Conservation (phyloP, 30 jellyfish, hydroid and myxozoan genomes). For the Hydractinia symbiolongicarpus region DNA sequence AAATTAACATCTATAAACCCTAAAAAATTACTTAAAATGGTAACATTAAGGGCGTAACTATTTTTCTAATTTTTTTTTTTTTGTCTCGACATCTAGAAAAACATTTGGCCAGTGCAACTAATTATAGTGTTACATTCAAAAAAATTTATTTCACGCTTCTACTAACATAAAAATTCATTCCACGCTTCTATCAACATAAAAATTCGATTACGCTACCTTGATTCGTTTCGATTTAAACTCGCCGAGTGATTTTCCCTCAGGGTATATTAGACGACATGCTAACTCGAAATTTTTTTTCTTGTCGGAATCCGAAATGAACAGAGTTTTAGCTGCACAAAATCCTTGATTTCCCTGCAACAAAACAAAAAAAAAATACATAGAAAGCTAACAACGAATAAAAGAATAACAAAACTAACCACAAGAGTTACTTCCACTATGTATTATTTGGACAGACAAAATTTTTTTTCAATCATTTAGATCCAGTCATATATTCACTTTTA, state of each 20-base stretch:
- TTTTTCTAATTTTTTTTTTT: not conserved
- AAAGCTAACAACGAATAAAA: no score
- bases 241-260: constrained; percentile 91
- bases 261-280: constrained; percentile 55
- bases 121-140: no score
- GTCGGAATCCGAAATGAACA: constrained; percentile 92
- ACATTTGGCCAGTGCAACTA: no score
- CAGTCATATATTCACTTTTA: no score
- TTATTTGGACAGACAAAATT: no score
- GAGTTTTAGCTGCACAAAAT: constrained; percentile 91
- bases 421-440: no score
- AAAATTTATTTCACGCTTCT: no score
- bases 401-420: no score
- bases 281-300: constrained; percentile 74
- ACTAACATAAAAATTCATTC: no score
- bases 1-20: not conserved
- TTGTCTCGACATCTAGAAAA: no score
- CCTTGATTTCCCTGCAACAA: constrained; percentile 51
- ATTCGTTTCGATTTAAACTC: constrained; percentile 76
- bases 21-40: not conserved
- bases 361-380: not conserved
- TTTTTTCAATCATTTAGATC: no score
- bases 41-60: not conserved
- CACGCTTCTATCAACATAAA: no score
- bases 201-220: constrained; percentile 47